Base-by-base conservation (phyloP, 2,888 invertebrate species). In the Poecilobothrus nobilitatus region DNA sequence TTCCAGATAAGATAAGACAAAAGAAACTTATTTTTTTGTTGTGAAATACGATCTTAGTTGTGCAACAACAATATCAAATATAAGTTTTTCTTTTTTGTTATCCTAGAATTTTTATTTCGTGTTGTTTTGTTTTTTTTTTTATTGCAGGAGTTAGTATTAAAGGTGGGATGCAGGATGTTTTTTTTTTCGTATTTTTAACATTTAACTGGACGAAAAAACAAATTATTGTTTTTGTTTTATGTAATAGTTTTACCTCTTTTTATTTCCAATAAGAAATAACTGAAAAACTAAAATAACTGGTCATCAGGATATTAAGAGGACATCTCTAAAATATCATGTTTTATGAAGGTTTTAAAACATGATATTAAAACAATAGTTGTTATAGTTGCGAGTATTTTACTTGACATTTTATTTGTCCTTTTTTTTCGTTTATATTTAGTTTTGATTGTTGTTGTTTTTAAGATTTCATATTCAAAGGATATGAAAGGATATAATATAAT, bases 341-440 rank as follows among this genome's bases (percentile, higher is more conserved):
- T 71, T 71, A 71, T 71, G 69, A 71, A 71, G 71, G 71, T 68
- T 67, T 71, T 71, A 69, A 68, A 37, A 63, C 18, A 53, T 53
- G 6, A 18, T 37, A 37, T 37, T 37, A 37, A 37, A 37, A 37
- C 7, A 37, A 37, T 8, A 7, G 7, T 37, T 37, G 37, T 37
- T 37, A 37, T 37, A 37, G 37, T 53, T 53, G 53, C 18, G 18
- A 53, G 15, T 53, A 53, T 53, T 53, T 18, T 53, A 27, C 3
- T 27, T 37, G 37, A 37, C 37, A 37, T 53, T 53, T 53, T 53
- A 12, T 53, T 53, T 53, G 53, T 53, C 15, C 2, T 53, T 18
- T 1, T 18, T n/a, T n/a, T n/a, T n/a, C n/a, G n/a, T n/a, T n/a
- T n/a, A n/a, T n/a, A n/a, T n/a, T n/a, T n/a, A n/a, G n/a, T n/a